Evolutionary conservation across 2,113 vertebrate genomes (phyloP).

Genomic region (Porphyrio hochstetteri): DNA sequence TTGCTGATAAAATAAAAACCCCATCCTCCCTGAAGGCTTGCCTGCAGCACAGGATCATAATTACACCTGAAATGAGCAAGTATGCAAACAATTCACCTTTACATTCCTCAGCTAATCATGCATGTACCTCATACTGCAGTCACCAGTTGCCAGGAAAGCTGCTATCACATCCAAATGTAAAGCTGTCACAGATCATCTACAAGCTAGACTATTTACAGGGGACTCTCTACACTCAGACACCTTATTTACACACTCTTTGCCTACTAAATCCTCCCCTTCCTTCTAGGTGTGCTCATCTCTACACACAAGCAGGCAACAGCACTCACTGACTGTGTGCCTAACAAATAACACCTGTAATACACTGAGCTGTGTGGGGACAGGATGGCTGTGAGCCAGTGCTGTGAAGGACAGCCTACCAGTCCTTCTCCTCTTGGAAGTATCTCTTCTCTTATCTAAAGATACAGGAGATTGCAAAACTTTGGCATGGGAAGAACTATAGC

Average conservation of each 20-base stretch:
- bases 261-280: background rate
- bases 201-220: fast-evolving
- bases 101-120: background rate
- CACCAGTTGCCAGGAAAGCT: background rate
- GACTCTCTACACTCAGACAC: background rate
- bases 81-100: background rate
- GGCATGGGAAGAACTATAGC: background rate
- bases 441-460: background rate
- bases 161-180: background rate
- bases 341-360: background rate
- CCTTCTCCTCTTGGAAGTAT: background rate
- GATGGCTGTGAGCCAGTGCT: background rate
- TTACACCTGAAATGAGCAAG: background rate
- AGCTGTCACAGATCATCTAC: background rate
- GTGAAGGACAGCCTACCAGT: background rate
- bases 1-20: background rate
- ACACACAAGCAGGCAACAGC: background rate
- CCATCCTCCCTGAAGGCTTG: background rate
- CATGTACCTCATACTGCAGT: background rate
- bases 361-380: background rate
- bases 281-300: background rate
- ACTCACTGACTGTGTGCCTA: background rate
- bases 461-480: background rate
- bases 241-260: background rate
- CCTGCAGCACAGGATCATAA: background rate